A percentile compares a stretch with the other conserved stretches of the same genome.
Conservation (phyloP, 2,888 invertebrate genomes). For the Prosapia bicincta region DNA sequence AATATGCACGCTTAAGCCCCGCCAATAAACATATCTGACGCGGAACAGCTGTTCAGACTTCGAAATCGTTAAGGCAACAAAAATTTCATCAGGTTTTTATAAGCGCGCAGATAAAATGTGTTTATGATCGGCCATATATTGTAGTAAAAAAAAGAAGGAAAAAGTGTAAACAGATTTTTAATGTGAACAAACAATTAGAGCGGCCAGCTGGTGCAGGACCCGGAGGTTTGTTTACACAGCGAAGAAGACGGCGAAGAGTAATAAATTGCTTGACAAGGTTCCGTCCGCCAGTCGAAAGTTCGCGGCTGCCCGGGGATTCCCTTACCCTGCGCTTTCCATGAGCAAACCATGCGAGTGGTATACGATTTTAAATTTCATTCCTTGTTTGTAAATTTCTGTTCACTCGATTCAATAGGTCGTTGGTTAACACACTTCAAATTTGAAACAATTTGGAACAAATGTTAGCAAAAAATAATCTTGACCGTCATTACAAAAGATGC, state of each 20-base stretch:
- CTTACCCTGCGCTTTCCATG: no score
- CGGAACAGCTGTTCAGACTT: constrained; percentile 2
- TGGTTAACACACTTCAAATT: no score
- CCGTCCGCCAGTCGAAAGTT: no score
- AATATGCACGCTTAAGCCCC: neutral
- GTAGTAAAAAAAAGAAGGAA: neutral
- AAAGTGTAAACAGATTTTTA: neutral
- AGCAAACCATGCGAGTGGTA: no score
- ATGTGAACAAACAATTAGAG: neutral
- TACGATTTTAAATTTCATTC: no score
- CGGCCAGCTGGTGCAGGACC: neutral
- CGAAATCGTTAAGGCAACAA: neutral
- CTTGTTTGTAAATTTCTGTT: no score
- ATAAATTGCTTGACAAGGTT: neutral
- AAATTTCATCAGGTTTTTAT: neutral
- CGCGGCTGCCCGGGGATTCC: no score
- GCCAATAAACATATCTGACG: neutral
- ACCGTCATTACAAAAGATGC: no score
- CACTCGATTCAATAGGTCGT: no score
- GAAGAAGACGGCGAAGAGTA: neutral
- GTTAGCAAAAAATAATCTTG: no score
- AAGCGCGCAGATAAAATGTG: constrained; percentile 2
- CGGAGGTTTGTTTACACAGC: neutral
- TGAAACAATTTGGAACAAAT: no score
- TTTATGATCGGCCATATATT: neutral